Base-by-base conservation (phyloP, 2,113 vertebrate genomes). In the Eulemur rufifrons region DNA sequence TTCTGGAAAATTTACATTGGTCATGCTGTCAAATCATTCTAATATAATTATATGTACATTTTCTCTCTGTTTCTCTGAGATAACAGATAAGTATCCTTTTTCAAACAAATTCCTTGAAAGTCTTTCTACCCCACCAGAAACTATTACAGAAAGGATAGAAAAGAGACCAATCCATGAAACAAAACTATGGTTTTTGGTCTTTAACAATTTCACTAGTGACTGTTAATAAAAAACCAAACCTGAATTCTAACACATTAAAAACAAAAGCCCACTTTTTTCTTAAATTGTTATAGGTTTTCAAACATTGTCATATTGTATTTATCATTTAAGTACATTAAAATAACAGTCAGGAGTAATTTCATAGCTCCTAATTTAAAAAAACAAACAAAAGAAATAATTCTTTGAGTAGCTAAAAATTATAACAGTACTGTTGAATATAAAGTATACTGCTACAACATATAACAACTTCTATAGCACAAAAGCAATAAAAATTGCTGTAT, bases 21-120 rank as follows among this genome's bases (percentile, higher is more conserved):
- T 93, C 29, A 91, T 50, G 8, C 29, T 84, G 39, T 74, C 13
- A 88, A 78, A 91, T 88, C 25, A 47, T 68, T 89, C 23, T 69
- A 80, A 56, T 11, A 85, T 64, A 96, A 77, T 88, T 37, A n/a
- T 14, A 2, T 82, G 11, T 52, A 71, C 71, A 77, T 88, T 80
- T 93, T 69, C 21, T 47, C 18, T 88, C 64, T 90, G 11, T 25
- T 93, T n/a, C 13, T 76, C 34, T 45, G 73, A 95, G 61, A 81
- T 81, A 94, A 63, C 12, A 64, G n/a, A 66, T 83, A 91, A 87
- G 17, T 34, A 66, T 50, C 11, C 93, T 91, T 94, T 42, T 91
- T 45, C 84, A 69, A 56, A 90, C 29, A 93, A 56, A 76, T 81
- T 86, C 25, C n/a, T 66, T 91, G 12, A 39, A 84, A 85, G 25